These are phyloP conservation scores for Euglossa dilemma DNA, from an alignment of 1,140 invertebrate genomes.

Conservation along the genomic window DNA sequence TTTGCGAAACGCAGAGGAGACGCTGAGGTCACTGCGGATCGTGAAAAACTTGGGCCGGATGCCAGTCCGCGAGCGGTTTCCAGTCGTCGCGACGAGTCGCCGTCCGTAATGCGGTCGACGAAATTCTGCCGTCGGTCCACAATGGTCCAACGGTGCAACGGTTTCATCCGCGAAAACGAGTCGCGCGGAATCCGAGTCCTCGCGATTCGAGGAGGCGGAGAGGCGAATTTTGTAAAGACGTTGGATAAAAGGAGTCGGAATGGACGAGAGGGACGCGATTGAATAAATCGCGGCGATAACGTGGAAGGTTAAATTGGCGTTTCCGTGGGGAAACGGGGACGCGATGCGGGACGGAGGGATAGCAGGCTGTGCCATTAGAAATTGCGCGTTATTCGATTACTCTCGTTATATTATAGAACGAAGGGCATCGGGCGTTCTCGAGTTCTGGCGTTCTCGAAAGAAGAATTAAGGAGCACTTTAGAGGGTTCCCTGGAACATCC, in stretches of 20 bases:
- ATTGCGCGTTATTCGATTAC: constrained; percentile 20
- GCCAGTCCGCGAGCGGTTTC: constrained; percentile 22
- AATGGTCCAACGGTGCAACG: neutral
- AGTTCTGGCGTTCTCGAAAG: constrained; percentile 25
- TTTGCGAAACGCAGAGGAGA: neutral
- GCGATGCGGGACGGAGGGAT: neutral
- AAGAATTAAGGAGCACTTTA: constrained; percentile 46
- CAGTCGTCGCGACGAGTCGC: neutral
- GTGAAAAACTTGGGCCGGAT: constrained; percentile 18
- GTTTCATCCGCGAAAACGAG: no score
- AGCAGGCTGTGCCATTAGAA: neutral
- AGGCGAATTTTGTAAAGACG: no score
- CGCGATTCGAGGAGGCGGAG: no score
- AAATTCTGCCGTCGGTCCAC: no score
- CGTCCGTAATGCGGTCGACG: neutral
- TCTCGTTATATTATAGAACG: constrained; percentile 25
- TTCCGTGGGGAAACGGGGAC: neutral
- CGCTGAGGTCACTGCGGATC: constrained; percentile 30
- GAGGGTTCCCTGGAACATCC: constrained; percentile 24
- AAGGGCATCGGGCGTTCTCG: constrained; percentile 20
- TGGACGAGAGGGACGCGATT: neutral
- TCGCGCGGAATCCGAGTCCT: no score
- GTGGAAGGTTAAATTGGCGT: neutral
- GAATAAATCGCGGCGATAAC: neutral
- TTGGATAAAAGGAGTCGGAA: no score